Evolutionary conservation across 2,888 invertebrate genomes (phyloP).

Genomic region (Dryococelus australis): DNA sequence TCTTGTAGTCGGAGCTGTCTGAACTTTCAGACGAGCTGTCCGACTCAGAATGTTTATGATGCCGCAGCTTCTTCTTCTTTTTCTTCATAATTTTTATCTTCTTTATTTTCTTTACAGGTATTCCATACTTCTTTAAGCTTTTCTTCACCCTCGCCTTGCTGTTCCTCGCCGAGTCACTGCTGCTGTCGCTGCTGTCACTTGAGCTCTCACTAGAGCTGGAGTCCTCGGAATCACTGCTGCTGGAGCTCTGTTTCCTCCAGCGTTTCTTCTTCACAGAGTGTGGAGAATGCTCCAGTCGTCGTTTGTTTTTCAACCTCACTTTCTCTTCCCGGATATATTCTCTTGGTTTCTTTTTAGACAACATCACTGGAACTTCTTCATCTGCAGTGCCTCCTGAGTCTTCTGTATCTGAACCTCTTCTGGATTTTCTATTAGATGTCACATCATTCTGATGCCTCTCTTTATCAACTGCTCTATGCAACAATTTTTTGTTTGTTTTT

Average conservation of each 20-base stretch:
- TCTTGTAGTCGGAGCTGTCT: slow-evolving; percentile 18
- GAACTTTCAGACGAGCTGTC: slow-evolving; percentile 28
- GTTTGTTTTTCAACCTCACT: background rate
- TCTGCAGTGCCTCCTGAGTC: background rate
- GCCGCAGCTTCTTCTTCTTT: background rate
- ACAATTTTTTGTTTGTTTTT: background rate
- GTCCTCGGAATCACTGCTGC: background rate
- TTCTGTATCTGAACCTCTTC: background rate
- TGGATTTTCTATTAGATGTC: background rate
- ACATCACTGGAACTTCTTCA: background rate
- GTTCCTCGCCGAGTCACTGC: background rate
- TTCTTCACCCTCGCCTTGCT: background rate
- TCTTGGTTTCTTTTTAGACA: background rate
- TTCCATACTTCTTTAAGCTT: background rate
- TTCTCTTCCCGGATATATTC: background rate
- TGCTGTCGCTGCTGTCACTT: background rate
- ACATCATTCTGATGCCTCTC: background rate
- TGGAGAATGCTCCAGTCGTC: background rate
- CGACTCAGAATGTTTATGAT: slow-evolving; percentile 20
- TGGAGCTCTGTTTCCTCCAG: background rate
- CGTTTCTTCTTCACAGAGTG: background rate
- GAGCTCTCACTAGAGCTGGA: background rate
- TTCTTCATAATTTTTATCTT: background rate
- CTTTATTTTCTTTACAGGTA: slow-evolving; percentile 10
- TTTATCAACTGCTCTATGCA: background rate